These are phyloP conservation scores for Ceuthmochares aereus DNA, from an alignment of 2,113 vertebrate species.

Conservation along the genomic window DNA sequence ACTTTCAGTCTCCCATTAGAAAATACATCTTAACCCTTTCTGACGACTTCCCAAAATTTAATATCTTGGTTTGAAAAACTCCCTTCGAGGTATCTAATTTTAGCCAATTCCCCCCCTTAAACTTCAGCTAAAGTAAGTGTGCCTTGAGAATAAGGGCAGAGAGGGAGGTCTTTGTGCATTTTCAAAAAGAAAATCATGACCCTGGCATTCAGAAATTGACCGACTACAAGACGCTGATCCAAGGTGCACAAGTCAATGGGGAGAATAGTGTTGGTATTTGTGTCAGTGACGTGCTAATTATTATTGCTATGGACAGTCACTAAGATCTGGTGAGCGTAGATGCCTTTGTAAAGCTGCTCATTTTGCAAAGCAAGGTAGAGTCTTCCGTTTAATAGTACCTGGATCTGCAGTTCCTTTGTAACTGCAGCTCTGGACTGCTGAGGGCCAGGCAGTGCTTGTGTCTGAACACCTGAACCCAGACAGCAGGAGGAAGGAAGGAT, in stretches of 20 bases:
- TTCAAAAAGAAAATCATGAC: neutral
- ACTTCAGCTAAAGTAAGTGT: neutral
- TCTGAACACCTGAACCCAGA: neutral
- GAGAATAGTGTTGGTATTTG: accelerated
- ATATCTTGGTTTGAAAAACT: neutral
- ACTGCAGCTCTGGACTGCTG: neutral
- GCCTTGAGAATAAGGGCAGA: neutral
- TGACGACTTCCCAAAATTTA: neutral
- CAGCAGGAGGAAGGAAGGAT: neutral
- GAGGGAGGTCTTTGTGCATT: accelerated
- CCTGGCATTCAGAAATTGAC: neutral
- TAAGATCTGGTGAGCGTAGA: accelerated
- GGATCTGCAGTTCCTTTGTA: neutral
- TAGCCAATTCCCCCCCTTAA: neutral
- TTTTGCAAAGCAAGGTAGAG: neutral
- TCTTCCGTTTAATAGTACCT: neutral
- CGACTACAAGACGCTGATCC: neutral
- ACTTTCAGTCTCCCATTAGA: neutral
- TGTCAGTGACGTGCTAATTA: accelerated
- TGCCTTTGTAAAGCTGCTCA: neutral
- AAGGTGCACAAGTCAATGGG: neutral
- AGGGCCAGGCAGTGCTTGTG: neutral
- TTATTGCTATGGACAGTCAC: neutral
- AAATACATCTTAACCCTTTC: neutral
- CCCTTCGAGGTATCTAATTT: neutral